These are phyloP conservation scores for Zosterops hypoxanthus DNA, from an alignment of 2,113 vertebrate species.

Conservation along the genomic window DNA sequence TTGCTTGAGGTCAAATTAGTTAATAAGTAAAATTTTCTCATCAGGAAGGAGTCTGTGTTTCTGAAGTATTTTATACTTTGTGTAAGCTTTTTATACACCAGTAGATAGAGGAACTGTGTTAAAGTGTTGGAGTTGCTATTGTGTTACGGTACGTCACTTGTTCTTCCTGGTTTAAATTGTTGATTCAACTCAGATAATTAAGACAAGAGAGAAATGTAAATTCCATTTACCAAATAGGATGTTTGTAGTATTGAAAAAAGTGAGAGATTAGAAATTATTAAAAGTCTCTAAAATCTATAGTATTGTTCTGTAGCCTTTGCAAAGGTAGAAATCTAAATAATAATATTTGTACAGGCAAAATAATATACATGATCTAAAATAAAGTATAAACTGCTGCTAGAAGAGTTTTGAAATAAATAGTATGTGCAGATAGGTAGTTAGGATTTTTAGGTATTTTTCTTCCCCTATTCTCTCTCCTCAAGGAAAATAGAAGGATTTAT, in stretches of 20 bases:
- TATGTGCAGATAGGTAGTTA: constrained; percentile 23
- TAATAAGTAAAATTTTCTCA: constrained; percentile 41
- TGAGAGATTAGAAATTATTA: constrained; percentile 33
- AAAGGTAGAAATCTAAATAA: constrained; percentile 44
- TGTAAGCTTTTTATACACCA: constrained; percentile 3
- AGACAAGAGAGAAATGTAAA: constrained; percentile 47
- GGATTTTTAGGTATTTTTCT: constrained; percentile 34
- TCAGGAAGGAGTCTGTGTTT: not conserved
- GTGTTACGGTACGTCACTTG: not conserved
- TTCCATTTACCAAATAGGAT: constrained; percentile 18
- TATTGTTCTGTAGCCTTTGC: constrained; percentile 31
- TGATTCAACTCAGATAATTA: constrained; percentile 47
- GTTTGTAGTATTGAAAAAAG: constrained; percentile 26
- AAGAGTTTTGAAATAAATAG: constrained; percentile 21
- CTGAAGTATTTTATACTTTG: constrained; percentile 16
- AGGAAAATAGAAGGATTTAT: constrained; percentile 43
- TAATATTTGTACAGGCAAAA: constrained; percentile 43
- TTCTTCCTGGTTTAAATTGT: constrained; percentile 35
- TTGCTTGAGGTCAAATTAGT: constrained; percentile 27
- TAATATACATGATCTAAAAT: constrained; percentile 38
- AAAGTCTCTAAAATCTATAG: constrained; percentile 7
- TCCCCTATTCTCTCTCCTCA: not conserved
- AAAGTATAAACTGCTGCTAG: not conserved
- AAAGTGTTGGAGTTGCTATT: constrained; percentile 20
- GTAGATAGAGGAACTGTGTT: constrained; percentile 18